Percentiles rank a stretch among this genome's conserved stretches.
Conservation (phyloP, 2,113 vertebrate species). For the Uropsilus gracilis region DNA sequence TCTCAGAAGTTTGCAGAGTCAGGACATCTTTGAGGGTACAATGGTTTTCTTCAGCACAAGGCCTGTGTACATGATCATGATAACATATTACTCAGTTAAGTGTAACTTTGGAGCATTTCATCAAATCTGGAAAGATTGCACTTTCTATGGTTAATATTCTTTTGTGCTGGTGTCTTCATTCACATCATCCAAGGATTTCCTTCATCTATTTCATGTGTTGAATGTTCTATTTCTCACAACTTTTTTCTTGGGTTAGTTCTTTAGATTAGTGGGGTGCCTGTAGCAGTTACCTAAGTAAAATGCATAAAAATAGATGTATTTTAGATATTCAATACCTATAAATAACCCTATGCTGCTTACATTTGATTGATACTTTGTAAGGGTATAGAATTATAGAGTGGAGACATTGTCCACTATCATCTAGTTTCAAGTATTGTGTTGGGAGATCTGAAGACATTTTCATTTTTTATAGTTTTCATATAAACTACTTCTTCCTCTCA, state of each 20-base stretch:
- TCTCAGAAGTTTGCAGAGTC: not conserved
- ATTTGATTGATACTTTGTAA: constrained; percentile 2
- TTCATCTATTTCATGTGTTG: not conserved
- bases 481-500: not conserved
- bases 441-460: no score
- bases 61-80: not conserved
- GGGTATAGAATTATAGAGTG: not conserved
- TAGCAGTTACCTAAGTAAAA: not conserved
- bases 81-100: not conserved
- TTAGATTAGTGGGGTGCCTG: not conserved
- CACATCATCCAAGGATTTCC: not conserved
- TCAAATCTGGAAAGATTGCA: no score
- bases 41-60: not conserved
- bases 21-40: not conserved
- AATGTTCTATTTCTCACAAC: not conserved
- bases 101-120: not conserved
- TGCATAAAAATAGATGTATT: not conserved
- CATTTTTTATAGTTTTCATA: not conserved
- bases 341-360: not conserved
- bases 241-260: not conserved
- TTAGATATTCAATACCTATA: not conserved
- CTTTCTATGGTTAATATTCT: fast-evolving
- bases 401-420: not conserved
- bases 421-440: no score
- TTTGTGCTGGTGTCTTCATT: not conserved